Percentiles rank a stretch among this genome's conserved stretches.
These are phyloP conservation scores for Parnassius glacialis DNA, from an alignment of 2,888 invertebrate species.

Conservation along the genomic window DNA sequence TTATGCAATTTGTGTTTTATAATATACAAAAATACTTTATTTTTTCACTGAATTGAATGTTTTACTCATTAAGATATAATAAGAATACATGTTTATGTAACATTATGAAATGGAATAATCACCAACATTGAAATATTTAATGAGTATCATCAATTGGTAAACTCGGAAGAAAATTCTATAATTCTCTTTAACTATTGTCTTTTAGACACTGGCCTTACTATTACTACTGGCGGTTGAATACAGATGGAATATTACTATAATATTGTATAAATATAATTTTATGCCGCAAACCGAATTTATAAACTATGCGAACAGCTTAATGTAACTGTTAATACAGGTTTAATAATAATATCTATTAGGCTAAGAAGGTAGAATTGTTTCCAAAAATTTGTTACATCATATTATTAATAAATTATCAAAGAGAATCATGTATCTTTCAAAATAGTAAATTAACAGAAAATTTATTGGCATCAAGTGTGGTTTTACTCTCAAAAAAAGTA, in stretches of 20 bases:
- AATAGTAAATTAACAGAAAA: neutral
- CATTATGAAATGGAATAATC: slow-evolving; percentile 19
- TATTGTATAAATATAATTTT: slow-evolving; percentile 14
- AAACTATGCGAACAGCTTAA: slow-evolving; percentile 17
- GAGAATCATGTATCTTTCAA: neutral
- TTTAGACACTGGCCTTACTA: slow-evolving; percentile 66
- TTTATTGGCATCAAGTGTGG: neutral
- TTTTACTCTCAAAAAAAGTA: neutral
- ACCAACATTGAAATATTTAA: slow-evolving; percentile 12
- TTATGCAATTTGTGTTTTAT: slow-evolving; percentile 10
- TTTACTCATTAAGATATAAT: slow-evolving; percentile 28
- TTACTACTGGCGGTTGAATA: slow-evolving; percentile 45
- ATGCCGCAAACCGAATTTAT: slow-evolving; percentile 10
- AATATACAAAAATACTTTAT: slow-evolving; percentile 29
- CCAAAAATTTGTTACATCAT: neutral
- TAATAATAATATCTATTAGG: neutral
- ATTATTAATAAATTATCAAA: neutral
- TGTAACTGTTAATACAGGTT: slow-evolving; percentile 14
- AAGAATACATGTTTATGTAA: slow-evolving; percentile 1
- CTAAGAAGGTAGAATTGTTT: neutral
- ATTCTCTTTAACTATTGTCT: slow-evolving; percentile 45
- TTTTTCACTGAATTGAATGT: slow-evolving; percentile 19
- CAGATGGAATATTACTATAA: slow-evolving; percentile 9
- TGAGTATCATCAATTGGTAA: slow-evolving; percentile 7
- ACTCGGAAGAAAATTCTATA: slow-evolving; percentile 24